Conservation (phyloP, 2,888 invertebrate species). For the Xanthorhoe designata region DNA sequence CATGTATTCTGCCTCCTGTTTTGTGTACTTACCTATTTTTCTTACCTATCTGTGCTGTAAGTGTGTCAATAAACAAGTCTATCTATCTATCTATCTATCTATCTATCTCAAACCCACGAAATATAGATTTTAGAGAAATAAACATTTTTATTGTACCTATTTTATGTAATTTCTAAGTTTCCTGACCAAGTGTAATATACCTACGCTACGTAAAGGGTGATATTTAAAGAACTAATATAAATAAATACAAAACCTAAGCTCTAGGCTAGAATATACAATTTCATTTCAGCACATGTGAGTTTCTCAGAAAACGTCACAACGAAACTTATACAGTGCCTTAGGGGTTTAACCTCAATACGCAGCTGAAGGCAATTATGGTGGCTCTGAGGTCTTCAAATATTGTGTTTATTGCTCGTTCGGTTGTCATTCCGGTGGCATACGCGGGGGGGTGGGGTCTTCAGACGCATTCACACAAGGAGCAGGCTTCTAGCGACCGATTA, state of each 20-base stretch:
- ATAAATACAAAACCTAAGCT: conserved; percentile 7
- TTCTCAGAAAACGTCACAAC: conserved; percentile 32
- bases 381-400: conserved; percentile 39
- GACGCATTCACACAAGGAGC: conserved; percentile 7
- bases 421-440: conserved; percentile 59
- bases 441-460: conserved; percentile 25
- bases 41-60: too few species aligned
- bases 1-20: too few species aligned
- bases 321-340: conserved; percentile 29
- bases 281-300: conserved; percentile 23
- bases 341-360: conserved; percentile 29
- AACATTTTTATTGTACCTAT: too few species aligned
- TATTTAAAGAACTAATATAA: too few species aligned
- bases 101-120: too few species aligned
- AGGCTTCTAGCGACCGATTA: background rate
- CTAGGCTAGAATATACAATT: conserved; percentile 20
- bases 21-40: too few species aligned
- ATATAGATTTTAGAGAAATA: too few species aligned
- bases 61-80: too few species aligned
- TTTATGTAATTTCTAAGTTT: too few species aligned
- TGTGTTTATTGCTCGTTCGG: conserved; percentile 44
- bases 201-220: too few species aligned
- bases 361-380: conserved; percentile 35
- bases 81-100: too few species aligned
- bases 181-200: too few species aligned